Evolutionary conservation across 2,888 invertebrate genomes (phyloP).

Genomic region (Parnassius apollo): DNA sequence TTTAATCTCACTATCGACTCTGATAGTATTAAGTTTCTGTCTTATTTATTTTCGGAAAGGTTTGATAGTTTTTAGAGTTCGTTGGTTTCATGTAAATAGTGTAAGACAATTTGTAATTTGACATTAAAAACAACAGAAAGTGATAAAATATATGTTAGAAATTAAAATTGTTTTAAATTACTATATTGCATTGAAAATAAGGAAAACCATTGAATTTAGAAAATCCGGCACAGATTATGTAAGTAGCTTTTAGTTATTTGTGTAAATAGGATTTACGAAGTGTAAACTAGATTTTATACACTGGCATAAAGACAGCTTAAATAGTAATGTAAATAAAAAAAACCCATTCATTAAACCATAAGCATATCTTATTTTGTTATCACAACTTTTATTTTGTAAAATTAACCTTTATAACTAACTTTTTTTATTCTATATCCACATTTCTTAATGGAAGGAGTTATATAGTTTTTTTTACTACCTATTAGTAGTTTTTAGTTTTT

Average conservation of each 20-base stretch:
- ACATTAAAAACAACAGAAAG: too few species aligned
- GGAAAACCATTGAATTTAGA: constrained; percentile 31
- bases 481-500: constrained; percentile 73
- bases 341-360: constrained; percentile 21
- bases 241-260: constrained; percentile 16
- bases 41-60: constrained; percentile 15
- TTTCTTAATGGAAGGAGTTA: constrained; percentile 47
- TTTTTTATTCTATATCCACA: constrained; percentile 37
- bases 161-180: not conserved
- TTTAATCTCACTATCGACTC: too few species aligned
- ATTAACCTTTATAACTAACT: constrained; percentile 37
- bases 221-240: constrained; percentile 15
- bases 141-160: too few species aligned
- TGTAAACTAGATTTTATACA: constrained; percentile 23
- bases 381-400: constrained; percentile 48
- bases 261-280: constrained; percentile 26
- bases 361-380: constrained; percentile 43
- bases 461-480: constrained; percentile 52
- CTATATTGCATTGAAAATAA: not conserved
- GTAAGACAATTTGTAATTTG: not conserved
- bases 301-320: constrained; percentile 8
- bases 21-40: not conserved
- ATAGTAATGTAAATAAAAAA: constrained; percentile 28
- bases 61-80: not conserved
- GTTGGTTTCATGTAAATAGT: not conserved